Conservation (phyloP, 2,113 vertebrate genomes). For the Clupea harengus region DNA sequence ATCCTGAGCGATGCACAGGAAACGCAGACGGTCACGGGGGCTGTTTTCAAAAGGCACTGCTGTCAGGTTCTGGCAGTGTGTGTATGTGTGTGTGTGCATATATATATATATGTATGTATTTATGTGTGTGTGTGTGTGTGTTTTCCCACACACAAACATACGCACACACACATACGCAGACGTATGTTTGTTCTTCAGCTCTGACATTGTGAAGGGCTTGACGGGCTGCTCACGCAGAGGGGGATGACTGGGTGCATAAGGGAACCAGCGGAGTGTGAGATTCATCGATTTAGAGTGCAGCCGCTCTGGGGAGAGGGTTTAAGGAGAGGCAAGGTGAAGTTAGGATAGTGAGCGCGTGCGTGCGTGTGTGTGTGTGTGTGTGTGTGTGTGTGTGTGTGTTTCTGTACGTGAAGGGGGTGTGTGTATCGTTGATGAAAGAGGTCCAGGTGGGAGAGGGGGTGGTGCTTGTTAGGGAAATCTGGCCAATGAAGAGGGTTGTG, state of each 20-base stretch:
- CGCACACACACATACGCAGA: constrained; percentile 33
- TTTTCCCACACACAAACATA: not conserved
- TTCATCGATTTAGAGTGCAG: constrained; percentile 49
- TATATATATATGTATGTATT: not conserved
- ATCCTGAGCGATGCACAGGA: constrained; percentile 55
- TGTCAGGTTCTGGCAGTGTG: not conserved
- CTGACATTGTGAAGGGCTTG: constrained; percentile 18
- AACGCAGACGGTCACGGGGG: constrained; percentile 29
- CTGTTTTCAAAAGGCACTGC: constrained; percentile 18
- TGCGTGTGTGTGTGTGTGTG: not conserved
- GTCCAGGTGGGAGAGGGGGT: constrained; percentile 28
- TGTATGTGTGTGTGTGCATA: not conserved
- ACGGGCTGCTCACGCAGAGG: not conserved
- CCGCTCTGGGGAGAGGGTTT: constrained; percentile 35
- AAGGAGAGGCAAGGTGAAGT: constrained; percentile 40
- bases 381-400: not conserved
- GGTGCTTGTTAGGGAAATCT: not conserved
- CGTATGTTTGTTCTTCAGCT: constrained; percentile 23
- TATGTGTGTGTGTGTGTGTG: not conserved
- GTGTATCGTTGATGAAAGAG: constrained; percentile 11
- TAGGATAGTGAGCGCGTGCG: not conserved
- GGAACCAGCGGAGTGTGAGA: constrained; percentile 59
- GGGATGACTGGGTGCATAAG: constrained; percentile 29
- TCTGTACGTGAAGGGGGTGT: not conserved
- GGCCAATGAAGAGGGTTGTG: not conserved